These are phyloP conservation scores for Papilio helenus DNA, from an alignment of 1,140 invertebrate species.

Conservation along the genomic window DNA sequence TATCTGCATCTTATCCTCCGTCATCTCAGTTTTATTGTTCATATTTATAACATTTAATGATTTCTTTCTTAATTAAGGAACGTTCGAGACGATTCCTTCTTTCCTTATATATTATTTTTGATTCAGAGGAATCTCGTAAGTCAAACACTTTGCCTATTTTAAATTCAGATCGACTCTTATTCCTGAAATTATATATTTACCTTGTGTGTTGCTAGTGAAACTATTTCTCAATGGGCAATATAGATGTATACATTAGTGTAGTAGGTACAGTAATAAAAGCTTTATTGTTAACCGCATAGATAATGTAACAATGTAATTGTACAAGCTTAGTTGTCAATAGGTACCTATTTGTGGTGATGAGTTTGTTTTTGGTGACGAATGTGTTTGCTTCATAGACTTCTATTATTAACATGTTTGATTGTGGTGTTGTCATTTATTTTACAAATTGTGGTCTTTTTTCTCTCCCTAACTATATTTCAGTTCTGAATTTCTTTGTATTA, in stretches of 20 bases:
- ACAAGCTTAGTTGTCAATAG: background rate
- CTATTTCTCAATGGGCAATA: background rate
- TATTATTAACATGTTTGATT: background rate
- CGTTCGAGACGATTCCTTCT: background rate
- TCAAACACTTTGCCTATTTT: background rate
- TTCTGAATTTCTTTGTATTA: background rate
- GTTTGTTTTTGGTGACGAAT: background rate
- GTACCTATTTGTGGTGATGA: background rate
- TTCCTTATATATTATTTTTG: background rate
- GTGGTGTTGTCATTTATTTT: background rate
- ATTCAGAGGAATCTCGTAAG: background rate
- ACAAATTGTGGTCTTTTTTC: background rate
- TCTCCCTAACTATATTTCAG: background rate
- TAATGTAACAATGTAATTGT: background rate
- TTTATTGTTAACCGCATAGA: background rate
- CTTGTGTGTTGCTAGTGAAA: background rate
- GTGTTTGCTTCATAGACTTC: background rate
- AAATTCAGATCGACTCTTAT: background rate
- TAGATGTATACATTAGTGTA: no score
- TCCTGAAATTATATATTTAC: background rate
- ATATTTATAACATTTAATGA: slow-evolving; percentile 5
- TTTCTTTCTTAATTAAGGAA: background rate
- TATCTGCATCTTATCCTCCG: background rate
- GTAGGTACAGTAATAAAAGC: background rate
- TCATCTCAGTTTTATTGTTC: background rate